Percentiles rank a stretch among this genome's conserved stretches.
Evolutionary conservation across 2,797 vertebrate genomes (phyloP).

Genomic region (Sphenopsis melanotis): DNA sequence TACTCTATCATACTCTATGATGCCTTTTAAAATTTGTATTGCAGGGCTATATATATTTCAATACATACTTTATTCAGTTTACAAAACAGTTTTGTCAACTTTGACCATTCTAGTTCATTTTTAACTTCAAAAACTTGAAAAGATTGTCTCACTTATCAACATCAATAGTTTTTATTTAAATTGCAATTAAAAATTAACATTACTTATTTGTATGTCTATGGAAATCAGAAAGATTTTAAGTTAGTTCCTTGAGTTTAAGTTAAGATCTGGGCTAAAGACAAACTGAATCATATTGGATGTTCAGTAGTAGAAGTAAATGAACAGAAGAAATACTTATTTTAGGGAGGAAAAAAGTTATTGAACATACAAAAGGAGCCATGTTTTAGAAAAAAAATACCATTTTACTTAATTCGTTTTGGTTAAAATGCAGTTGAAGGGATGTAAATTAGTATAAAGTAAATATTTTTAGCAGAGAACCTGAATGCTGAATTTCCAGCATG

Average conservation of each 20-base stretch:
- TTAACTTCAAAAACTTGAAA: not conserved
- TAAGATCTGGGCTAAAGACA: not conserved
- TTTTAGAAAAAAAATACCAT: not conserved
- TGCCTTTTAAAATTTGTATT: not conserved
- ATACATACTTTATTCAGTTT: not conserved
- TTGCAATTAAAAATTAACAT: not conserved
- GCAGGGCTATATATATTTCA: not conserved
- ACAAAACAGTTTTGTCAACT: not conserved
- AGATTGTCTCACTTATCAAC: not conserved
- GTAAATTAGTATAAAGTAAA: not conserved
- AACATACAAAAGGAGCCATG: not conserved
- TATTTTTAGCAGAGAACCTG: not conserved
- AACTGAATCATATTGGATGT: not conserved
- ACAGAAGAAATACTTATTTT: not conserved
- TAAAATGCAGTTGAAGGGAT: not conserved
- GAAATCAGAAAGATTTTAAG: not conserved
- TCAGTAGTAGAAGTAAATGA: not conserved
- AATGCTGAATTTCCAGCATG: not conserved
- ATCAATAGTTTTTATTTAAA: not conserved
- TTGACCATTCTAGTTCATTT: not conserved
- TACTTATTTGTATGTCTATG: not conserved
- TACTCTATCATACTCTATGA: not conserved
- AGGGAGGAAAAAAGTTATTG: not conserved
- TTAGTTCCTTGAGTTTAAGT: not conserved
- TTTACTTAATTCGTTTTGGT: not conserved